Base-by-base conservation (phyloP, 1,140 invertebrate genomes). In the Drosophila tristis region DNA sequence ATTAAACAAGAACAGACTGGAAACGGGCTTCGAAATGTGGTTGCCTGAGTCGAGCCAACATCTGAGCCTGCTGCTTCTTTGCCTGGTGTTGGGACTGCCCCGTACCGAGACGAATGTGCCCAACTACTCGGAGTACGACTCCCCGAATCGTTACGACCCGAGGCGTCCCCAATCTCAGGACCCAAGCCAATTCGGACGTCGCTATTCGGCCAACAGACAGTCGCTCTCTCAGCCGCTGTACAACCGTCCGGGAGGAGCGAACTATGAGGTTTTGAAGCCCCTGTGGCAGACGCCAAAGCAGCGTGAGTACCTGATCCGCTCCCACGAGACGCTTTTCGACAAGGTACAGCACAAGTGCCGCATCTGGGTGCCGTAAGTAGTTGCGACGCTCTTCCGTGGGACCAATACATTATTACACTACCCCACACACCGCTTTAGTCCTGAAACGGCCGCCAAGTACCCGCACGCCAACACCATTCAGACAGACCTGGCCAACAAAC, bases 361-460 rank as follows among this genome's bases (percentile, higher is more conserved):
- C 23, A 80, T 86, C 16, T 91, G 84, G 90, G 85, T 91, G 42
- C 90, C 90, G 90, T 91, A 74, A 86, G 90, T 90, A 60, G 9
- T 13, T 15, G 5, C n/a, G 3, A 2, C 20, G 9, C 20, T 29
- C 9, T 53, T 15, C 7, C 7, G 9, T 0, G 42, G 5, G 0
- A 15, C 0, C 15, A 6, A 15, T 26, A 15, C 1, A 4, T 29
- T 3, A 26, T 13, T 2, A 9, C 4, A 20, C n/a, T 4, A 6
- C 6, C 2, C 11, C 5, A 9, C 8, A 8, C 31, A 9, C 20
- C 9, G 6, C 20, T 63, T 2, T 7, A 91, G 90, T 1, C 9
- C 64, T 0, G 90, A 91, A 20, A 55, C 66, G 0, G 44, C 84
- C n/a, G 44, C 61, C 5, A 91, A 90, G 45, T 91, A 90, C 43